phyloP scores from a whole-genome alignment of 2,888 invertebrate species.

The Orchestes rusci region DNA sequence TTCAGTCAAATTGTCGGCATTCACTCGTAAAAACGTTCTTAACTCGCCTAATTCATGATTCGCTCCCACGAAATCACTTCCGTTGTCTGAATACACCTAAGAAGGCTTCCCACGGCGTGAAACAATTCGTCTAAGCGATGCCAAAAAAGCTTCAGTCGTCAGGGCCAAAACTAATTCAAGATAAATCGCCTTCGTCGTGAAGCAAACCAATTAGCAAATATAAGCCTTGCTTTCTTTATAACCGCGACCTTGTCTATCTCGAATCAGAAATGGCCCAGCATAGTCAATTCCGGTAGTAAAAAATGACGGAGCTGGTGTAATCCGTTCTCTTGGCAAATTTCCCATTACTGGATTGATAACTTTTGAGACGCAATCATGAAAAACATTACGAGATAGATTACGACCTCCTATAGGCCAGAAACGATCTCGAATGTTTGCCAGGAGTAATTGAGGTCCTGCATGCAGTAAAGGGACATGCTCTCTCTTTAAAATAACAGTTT shows the following conservation, averaged over 20 bases:
- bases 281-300: not conserved
- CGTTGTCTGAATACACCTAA: not conserved
- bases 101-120: not conserved
- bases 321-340: not conserved
- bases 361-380: not conserved
- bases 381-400: not conserved
- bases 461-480: constrained; percentile 20
- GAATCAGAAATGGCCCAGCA: constrained; percentile 1
- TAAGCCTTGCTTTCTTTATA: constrained; percentile 9
- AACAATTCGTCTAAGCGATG: not conserved
- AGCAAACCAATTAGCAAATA: not conserved
- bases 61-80: not conserved
- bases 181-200: not conserved
- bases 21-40: not conserved
- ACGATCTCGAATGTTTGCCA: constrained; percentile 9
- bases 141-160: not conserved
- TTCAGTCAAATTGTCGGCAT: not conserved
- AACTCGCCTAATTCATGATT: not conserved
- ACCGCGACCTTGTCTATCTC: not conserved
- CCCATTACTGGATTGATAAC: not conserved
- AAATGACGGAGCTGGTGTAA: not conserved
- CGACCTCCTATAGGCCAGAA: constrained; percentile 1
- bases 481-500: constrained; percentile 14
- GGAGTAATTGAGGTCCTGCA: constrained; percentile 20
- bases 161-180: not conserved